phyloP scores from a whole-genome alignment of 2,113 vertebrate species.

The Heptranchias perlo region DNA sequence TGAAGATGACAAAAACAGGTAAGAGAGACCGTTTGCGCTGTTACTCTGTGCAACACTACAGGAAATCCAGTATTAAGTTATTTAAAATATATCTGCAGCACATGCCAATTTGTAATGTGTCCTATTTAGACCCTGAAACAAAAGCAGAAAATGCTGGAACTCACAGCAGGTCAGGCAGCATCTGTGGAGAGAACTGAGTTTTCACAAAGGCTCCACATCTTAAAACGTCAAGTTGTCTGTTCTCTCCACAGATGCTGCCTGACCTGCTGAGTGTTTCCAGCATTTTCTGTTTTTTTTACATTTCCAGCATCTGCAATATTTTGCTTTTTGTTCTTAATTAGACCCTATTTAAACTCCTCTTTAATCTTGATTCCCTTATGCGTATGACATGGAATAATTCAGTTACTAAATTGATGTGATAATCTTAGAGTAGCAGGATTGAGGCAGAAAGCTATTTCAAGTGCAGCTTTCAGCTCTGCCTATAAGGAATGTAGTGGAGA shows the following conservation, averaged over 20 bases:
- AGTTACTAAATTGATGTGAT: not conserved
- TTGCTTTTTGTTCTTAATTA: not conserved
- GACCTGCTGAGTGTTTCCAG: not conserved
- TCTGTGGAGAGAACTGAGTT: not conserved
- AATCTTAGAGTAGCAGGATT: not conserved
- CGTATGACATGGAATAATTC: not conserved
- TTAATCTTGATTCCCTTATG: not conserved
- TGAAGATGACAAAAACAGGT: not conserved
- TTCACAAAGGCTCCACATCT: not conserved
- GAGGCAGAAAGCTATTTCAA: not conserved
- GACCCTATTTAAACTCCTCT: not conserved
- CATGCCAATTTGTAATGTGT: not conserved
- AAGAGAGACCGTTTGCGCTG: not conserved
- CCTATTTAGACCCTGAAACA: not conserved
- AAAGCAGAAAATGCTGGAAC: no score
- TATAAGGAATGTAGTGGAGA: not conserved
- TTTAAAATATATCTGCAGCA: not conserved
- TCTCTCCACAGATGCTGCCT: not conserved
- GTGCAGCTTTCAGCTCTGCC: not conserved
- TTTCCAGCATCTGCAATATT: not conserved
- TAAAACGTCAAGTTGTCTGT: not conserved
- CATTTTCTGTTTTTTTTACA: not conserved
- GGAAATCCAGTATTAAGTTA: not conserved
- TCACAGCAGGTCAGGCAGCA: not conserved
- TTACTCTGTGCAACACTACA: no score